phyloP scores from a whole-genome alignment of 53 echinoderm and acorn worm species.

The Echinometra lucunter region DNA sequence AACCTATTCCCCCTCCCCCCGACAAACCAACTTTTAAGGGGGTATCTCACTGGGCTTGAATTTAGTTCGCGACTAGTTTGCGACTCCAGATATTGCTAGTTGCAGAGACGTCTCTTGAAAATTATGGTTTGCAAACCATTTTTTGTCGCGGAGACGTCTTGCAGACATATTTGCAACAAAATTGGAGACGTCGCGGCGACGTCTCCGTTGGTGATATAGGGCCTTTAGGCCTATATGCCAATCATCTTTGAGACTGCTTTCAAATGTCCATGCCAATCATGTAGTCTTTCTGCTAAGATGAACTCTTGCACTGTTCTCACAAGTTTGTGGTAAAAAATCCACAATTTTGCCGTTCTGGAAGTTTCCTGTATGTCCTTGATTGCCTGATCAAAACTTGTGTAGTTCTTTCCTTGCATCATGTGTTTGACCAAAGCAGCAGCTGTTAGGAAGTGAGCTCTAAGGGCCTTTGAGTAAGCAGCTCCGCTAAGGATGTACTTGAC shows the following conservation, averaged over 20 bases:
- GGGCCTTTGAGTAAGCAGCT: conserved; percentile 75
- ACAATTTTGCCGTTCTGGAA: conserved; percentile 7
- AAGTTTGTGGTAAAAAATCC: background rate
- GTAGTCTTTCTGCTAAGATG: conserved; percentile 74
- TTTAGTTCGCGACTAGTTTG: too few relatives aligned
- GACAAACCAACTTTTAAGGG: too few relatives aligned
- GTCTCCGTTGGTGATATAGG: too few relatives aligned
- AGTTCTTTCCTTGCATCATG: conserved; percentile 45
- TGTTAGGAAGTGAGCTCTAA: conserved; percentile 74
- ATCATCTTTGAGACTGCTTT: conserved; percentile 79
- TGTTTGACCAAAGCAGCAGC: conserved; percentile 68
- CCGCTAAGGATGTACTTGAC: conserved; percentile 76
- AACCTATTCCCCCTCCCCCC: too few relatives aligned
- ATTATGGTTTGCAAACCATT: too few relatives aligned
- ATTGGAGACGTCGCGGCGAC: too few relatives aligned
- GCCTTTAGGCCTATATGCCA: conserved; percentile 71
- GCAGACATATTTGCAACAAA: too few relatives aligned
- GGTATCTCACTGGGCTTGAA: too few relatives aligned
- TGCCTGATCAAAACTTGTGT: background rate
- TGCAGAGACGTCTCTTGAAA: too few relatives aligned
- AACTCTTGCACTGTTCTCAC: conserved; percentile 50
- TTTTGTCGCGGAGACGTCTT: too few relatives aligned
- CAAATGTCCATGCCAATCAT: conserved; percentile 76
- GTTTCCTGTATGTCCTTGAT: background rate
- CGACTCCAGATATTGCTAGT: too few relatives aligned